These are phyloP conservation scores for Hylaeus volcanicus DNA, from an alignment of 1,140 invertebrate genomes.

Conservation along the genomic window DNA sequence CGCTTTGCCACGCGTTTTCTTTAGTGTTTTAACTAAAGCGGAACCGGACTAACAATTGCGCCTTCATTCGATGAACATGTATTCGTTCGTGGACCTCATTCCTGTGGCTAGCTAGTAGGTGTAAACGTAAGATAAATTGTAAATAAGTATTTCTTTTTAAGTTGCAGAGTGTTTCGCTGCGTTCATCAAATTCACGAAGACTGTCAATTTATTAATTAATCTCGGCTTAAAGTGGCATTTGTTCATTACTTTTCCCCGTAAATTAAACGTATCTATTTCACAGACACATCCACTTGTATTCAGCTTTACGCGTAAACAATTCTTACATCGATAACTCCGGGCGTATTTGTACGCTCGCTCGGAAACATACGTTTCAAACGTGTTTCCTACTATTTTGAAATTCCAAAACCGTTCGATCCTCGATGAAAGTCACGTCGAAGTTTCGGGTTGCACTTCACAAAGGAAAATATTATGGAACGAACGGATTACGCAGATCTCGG, in stretches of 20 bases:
- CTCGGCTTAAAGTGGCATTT: constrained; percentile 27
- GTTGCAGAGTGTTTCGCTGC: constrained; percentile 20
- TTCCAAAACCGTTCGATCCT: neutral
- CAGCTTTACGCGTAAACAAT: constrained; percentile 9
- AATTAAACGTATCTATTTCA: constrained; percentile 26
- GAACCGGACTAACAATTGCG: constrained; percentile 22
- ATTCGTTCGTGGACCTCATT: constrained; percentile 9
- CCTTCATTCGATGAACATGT: constrained; percentile 3
- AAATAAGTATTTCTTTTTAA: constrained; percentile 21
- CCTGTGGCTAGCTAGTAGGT: constrained; percentile 16
- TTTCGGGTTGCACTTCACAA: constrained; percentile 7
- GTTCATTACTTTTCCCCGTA: constrained; percentile 20
- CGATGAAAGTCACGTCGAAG: constrained; percentile 16
- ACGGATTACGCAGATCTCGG: constrained; percentile 44
- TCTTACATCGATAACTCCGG: neutral
- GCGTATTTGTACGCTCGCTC: neutral
- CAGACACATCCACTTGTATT: neutral
- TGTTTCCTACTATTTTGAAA: neutral
- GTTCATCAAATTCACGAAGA: constrained; percentile 47
- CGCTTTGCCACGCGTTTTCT: constrained; percentile 35
- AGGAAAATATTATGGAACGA: constrained; percentile 2
- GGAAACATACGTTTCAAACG: neutral
- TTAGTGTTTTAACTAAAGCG: constrained; percentile 55
- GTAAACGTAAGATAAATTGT: constrained; percentile 26
- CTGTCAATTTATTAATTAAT: constrained; percentile 42